Percentiles rank a stretch among this genome's conserved stretches.
phyloP scores from a whole-genome alignment of 2,797 vertebrate species.

The Phrynocephalus vlangalii region DNA sequence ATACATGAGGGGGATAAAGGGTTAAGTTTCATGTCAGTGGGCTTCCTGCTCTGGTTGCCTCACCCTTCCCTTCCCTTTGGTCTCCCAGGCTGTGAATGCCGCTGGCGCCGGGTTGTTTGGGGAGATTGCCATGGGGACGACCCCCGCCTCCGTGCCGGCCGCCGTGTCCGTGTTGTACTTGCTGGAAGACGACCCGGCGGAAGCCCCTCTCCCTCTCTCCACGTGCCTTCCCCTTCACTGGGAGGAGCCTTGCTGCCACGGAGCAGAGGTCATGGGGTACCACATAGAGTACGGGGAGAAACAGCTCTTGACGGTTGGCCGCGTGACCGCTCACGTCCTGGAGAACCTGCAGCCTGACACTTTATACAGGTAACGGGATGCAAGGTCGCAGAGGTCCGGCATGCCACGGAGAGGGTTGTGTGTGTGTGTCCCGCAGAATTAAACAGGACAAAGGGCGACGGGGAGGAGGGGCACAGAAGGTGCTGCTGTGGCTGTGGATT shows the following conservation, averaged over 20 bases:
- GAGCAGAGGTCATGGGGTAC: slow-evolving; percentile 83
- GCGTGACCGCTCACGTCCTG: slow-evolving; percentile 77
- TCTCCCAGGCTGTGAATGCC: slow-evolving; percentile 78
- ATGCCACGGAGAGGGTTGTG: too few relatives aligned
- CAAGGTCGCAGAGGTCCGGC: too few relatives aligned
- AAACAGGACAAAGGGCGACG: too few relatives aligned
- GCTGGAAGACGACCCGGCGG: slow-evolving; percentile 74
- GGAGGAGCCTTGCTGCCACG: slow-evolving; percentile 83
- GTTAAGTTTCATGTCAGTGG: too few relatives aligned
- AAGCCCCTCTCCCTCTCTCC: slow-evolving; percentile 68
- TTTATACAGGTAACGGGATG: slow-evolving; percentile 78
- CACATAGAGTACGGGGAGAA: slow-evolving; percentile 84
- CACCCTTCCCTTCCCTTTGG: fast-evolving
- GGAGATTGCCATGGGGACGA: slow-evolving; percentile 73
- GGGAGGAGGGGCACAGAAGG: too few relatives aligned
- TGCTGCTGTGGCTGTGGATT: too few relatives aligned
- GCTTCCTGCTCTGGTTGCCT: background rate
- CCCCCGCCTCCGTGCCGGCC: slow-evolving; percentile 77
- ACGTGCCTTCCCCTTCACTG: slow-evolving; percentile 82
- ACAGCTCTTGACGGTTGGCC: slow-evolving; percentile 76
- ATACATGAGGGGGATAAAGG: too few relatives aligned
- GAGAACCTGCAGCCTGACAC: slow-evolving; percentile 83
- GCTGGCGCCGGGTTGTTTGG: slow-evolving; percentile 81
- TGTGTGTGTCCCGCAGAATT: too few relatives aligned
- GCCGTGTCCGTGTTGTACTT: slow-evolving; percentile 77